Base-by-base conservation (phyloP, 2,113 vertebrate genomes). In the Thomomys bottae region DNA sequence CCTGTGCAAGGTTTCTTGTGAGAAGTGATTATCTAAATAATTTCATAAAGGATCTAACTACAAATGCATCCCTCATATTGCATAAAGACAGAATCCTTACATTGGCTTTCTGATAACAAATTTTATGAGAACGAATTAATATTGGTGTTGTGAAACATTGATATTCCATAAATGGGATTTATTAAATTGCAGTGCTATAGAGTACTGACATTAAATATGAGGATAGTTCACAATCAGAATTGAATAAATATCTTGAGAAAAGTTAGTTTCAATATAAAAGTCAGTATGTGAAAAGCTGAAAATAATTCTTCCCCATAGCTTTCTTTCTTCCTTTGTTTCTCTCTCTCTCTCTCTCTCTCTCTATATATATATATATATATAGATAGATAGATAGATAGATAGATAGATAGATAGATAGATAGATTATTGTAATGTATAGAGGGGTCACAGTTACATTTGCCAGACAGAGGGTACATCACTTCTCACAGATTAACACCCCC, bases 21-120 rank as follows among this genome's bases (percentile, higher is more conserved):
- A 42, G 66, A 85, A 72, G 86, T 82, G 18, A 49, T 23, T 85
- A 85, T 81, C 21, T 3, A 89, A 57, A 71, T 4, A 76, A 70
- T 84, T 91, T 75, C 84, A 38, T 80, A 84, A 81, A 21, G 71
- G 34, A 70, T 32, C 34, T 91, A 59, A 66, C 10, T 88, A 38
- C 57, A 54, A 59, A 66, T 77, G 54, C 57, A 71, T 57, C 63
- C 32, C 36, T 24, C 6, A 81, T 70, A 64, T 57, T 86, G 34
- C 75, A 23, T 36, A 75, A 20, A 20, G 30, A 81, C 23, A 84
- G 40, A 76, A 90, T 91, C 63, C 61, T 80, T 88, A 45, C 88
- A 49, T 40, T 91, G 63, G 30, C 34, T 63, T 87, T 73, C 5
- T 84, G 49, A 17, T 54, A 54, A 49, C 10, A 45, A 45, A 49